Conservation (phyloP, 2,113 vertebrate species). For the Suricata suricatta region DNA sequence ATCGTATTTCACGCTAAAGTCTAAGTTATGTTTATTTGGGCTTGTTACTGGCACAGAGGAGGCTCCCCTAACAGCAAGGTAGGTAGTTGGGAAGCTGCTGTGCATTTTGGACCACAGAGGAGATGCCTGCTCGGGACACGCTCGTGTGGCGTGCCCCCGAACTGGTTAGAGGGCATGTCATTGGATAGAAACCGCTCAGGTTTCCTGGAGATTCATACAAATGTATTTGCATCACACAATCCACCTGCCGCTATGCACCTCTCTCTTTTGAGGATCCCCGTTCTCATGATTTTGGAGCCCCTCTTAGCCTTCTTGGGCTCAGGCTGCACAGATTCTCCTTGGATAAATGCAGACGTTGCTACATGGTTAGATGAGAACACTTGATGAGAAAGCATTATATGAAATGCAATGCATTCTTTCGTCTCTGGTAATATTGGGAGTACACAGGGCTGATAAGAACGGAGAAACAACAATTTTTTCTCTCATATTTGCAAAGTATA, state of each 20-base stretch:
- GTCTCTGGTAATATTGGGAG: background rate
- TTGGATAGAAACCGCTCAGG: background rate
- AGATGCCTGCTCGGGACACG: slow-evolving; percentile 69
- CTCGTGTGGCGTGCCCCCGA: slow-evolving; percentile 55
- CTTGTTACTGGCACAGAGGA: background rate
- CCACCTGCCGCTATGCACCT: background rate
- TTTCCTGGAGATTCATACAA: background rate
- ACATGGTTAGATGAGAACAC: background rate
- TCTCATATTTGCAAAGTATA: background rate
- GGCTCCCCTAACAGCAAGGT: background rate
- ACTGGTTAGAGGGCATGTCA: background rate
- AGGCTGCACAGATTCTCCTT: background rate
- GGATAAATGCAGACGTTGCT: background rate
- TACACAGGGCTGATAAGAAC: background rate
- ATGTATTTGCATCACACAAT: background rate
- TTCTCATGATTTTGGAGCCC: background rate
- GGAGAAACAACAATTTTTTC: background rate
- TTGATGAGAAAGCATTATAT: background rate
- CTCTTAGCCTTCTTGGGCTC: background rate
- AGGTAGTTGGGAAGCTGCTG: slow-evolving; percentile 46
- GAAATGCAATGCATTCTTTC: background rate
- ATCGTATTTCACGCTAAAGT: background rate
- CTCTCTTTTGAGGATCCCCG: fast-evolving
- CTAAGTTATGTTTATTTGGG: background rate
- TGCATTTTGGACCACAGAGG: slow-evolving; percentile 74